Evolutionary conservation across 2,113 vertebrate species (phyloP), one percentile per base, ranked within the genome.

Genomic region (Ranitomeya variabilis): DNA sequence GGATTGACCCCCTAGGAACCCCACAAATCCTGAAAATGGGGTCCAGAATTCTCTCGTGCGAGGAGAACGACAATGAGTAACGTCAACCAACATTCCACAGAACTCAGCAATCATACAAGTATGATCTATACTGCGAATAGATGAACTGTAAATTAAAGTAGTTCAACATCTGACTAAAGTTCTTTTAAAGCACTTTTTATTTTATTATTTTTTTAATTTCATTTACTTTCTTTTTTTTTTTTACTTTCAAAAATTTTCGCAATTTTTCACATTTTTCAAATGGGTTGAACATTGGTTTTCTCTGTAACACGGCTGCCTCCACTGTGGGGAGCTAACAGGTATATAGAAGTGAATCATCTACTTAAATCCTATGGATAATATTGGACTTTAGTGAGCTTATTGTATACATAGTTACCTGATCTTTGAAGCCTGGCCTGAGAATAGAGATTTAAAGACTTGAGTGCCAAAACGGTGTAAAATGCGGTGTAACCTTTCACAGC

Each of bases 381-480:
- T 80, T 26, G n/a, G 77, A 80, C 54, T 80, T 6, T 11, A 15
- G 13, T 59, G 2, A 60, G 13, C 23, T 16, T 26, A 31, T 59
- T 80, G 7, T 59, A 31, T 60, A 21, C 4, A 21, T 31, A 55
- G 6, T 52, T 45, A 52, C 64, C 62, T 83, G 64, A 84, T 55
- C 52, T 69, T 71, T 84, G 64, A 54, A 26, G 21, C 64, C 82
- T 71, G 60, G 82, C n/a, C 13, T 69, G 60, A 84, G 79, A 52
- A 52, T 76, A 11, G 19, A 64, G 16, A 83, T 64, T n/a, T 83
- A 83, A 64, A 66, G 60, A 31, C 57, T 37, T 37, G 19, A 37
- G 9, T 15, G 7, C 19, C 71, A 74, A 74, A 37, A 74, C 4
- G 23, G 71, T 6, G 26, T 15, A 73, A 31, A 76, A 19, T 45